These are phyloP conservation scores for Diaperis boleti DNA, from an alignment of 2,888 invertebrate genomes.

Conservation along the genomic window DNA sequence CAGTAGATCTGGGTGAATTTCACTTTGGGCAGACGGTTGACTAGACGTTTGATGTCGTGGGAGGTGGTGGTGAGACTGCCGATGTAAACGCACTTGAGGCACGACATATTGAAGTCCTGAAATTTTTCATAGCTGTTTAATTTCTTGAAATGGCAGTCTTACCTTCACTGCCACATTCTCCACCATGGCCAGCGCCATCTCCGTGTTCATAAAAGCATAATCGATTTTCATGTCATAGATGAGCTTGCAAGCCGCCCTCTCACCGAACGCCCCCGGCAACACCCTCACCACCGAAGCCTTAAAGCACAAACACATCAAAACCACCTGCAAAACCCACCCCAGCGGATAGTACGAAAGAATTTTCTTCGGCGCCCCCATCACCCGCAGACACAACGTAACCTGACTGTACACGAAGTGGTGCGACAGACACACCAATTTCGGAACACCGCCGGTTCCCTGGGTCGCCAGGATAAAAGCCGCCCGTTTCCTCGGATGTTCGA, in stretches of 20 bases:
- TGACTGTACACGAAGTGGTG: constrained; percentile 56
- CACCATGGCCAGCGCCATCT: constrained; percentile 53
- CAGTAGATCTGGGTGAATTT: constrained; percentile 55
- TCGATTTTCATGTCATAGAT: constrained; percentile 60
- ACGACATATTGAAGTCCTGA: constrained; percentile 58
- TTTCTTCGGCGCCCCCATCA: constrained; percentile 52
- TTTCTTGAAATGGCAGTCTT: constrained; percentile 9
- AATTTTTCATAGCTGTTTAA: constrained; percentile 20
- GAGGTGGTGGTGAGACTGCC: constrained; percentile 52
- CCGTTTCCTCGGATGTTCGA: constrained; percentile 51
- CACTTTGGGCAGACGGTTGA: constrained; percentile 49
- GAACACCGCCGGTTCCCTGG: constrained; percentile 53
- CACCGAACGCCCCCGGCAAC: constrained; percentile 52
- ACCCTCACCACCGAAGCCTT: constrained; percentile 53
- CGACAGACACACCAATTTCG: constrained; percentile 58
- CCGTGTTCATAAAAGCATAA: constrained; percentile 53
- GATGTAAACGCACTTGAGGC: constrained; percentile 55
- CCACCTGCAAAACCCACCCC: constrained; percentile 55
- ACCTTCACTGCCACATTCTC: constrained; percentile 56
- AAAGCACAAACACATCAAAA: constrained; percentile 55
- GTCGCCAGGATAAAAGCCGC: constrained; percentile 59
- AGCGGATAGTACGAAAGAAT: constrained; percentile 58
- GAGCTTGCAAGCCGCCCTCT: constrained; percentile 56
- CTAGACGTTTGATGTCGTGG: constrained; percentile 51
- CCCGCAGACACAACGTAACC: constrained; percentile 46